phyloP scores from a whole-genome alignment of 2,113 vertebrate species.

The Vidua chalybeata region DNA sequence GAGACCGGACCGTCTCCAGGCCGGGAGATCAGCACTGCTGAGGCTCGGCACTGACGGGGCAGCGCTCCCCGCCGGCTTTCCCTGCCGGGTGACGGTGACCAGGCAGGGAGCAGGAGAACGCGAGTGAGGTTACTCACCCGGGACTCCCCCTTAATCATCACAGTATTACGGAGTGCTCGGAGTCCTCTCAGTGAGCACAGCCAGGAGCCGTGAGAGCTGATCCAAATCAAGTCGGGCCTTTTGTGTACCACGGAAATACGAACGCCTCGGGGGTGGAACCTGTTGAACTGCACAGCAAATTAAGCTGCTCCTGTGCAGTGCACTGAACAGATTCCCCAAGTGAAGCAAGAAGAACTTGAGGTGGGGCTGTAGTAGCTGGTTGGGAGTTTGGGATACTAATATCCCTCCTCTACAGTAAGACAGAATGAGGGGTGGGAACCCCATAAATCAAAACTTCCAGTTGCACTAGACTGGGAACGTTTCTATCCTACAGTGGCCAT shows the following conservation, averaged over 20 bases:
- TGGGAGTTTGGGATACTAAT: not conserved
- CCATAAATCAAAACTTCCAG: not conserved
- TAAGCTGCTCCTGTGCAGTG: not conserved
- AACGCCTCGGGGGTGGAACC: not conserved
- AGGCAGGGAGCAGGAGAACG: not conserved
- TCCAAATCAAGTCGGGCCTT: not conserved
- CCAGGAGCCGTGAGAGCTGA: not conserved
- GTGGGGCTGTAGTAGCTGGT: not conserved
- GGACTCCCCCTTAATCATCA: not conserved
- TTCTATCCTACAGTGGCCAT: accelerated
- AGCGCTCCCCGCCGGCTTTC: not conserved
- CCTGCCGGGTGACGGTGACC: not conserved
- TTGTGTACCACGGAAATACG: not conserved
- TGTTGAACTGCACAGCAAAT: not conserved
- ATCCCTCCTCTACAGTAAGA: not conserved
- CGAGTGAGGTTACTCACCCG: not conserved
- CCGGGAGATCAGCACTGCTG: not conserved
- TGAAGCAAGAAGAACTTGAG: not conserved
- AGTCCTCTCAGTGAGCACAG: not conserved
- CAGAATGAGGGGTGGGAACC: not conserved
- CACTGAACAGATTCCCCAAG: not conserved
- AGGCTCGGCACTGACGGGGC: not conserved
- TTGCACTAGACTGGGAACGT: not conserved
- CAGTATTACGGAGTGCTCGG: accelerated
- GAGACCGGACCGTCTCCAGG: not conserved